A percentile compares a stretch with the other conserved stretches of the same genome.
These are phyloP conservation scores for Drosophila ogumai DNA, from an alignment of 1,140 invertebrate genomes.

Conservation along the genomic window DNA sequence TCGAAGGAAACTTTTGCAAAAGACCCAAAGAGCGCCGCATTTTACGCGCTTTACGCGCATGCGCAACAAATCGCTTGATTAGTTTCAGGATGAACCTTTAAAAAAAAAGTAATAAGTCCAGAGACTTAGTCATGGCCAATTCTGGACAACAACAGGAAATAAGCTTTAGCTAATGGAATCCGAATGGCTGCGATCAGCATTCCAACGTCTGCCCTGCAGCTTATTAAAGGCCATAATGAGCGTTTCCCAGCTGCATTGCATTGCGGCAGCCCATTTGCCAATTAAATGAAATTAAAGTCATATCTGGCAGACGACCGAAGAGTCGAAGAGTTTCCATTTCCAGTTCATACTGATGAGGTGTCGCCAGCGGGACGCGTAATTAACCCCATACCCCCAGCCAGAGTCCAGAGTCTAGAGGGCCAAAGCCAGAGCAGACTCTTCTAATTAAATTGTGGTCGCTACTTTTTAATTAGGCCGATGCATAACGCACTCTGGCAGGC, in stretches of 20 bases:
- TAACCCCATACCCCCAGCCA: slow-evolving; percentile 31
- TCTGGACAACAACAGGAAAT: slow-evolving; percentile 49
- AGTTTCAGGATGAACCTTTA: slow-evolving; percentile 45
- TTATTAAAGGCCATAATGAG: slow-evolving; percentile 42
- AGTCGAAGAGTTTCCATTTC: slow-evolving; percentile 6
- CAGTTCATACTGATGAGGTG: slow-evolving; percentile 49
- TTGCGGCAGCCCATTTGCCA: slow-evolving; percentile 53
- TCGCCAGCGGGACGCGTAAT: slow-evolving; percentile 57
- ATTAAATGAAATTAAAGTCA: slow-evolving; percentile 66
- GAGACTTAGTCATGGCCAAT: slow-evolving; percentile 23
- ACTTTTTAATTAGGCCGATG: slow-evolving; percentile 53
- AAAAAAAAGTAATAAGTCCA: slow-evolving; percentile 8
- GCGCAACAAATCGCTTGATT: slow-evolving; percentile 84
- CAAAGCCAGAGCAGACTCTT: slow-evolving; percentile 51
- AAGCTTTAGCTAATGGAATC: slow-evolving; percentile 52
- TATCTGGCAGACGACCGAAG: slow-evolving; percentile 14
- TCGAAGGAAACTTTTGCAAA: not conserved
- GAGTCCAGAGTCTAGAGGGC: slow-evolving; percentile 9
- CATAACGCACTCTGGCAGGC: slow-evolving; percentile 41
- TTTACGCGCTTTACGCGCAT: slow-evolving; percentile 71
- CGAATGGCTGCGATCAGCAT: slow-evolving; percentile 37
- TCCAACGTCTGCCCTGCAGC: slow-evolving; percentile 14
- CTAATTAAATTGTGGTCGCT: slow-evolving; percentile 52
- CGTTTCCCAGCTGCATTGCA: slow-evolving; percentile 38
- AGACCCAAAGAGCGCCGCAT: slow-evolving; percentile 12